Evolutionary conservation across 2,113 vertebrate genomes (phyloP).

Genomic region (Cyanoderma ruficeps): DNA sequence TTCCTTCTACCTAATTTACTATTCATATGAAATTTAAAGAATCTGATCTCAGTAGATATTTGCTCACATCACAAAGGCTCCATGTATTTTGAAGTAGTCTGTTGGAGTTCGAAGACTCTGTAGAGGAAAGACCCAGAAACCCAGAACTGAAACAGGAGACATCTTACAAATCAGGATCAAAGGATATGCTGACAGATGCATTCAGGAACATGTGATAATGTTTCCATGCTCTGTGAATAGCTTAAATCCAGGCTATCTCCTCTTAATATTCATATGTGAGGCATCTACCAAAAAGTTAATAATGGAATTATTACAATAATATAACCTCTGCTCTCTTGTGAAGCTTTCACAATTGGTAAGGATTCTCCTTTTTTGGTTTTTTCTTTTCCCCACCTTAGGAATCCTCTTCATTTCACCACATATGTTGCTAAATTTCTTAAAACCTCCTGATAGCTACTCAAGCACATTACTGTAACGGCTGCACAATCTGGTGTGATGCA

Average conservation of each 20-base stretch:
- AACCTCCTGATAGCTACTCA: not conserved
- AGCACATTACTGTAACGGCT: not conserved
- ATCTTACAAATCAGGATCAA: not conserved
- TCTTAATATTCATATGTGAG: not conserved
- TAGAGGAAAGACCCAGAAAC: not conserved
- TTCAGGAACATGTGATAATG: not conserved
- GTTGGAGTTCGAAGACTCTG: not conserved
- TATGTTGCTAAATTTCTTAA: not conserved
- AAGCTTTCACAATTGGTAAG: not conserved
- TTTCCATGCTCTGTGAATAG: not conserved
- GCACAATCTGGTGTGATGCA: not conserved
- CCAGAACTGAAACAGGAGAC: not conserved
- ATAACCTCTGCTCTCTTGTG: not conserved
- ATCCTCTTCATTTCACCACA: not conserved
- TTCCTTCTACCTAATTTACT: constrained; percentile 26
- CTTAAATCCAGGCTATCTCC: not conserved
- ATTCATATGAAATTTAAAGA: constrained; percentile 50
- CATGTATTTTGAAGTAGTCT: constrained; percentile 21
- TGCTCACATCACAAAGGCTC: constrained; percentile 44
- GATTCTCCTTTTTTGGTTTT: not conserved
- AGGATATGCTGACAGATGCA: not conserved
- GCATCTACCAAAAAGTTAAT: not conserved
- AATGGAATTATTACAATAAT: not conserved
- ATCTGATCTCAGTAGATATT: constrained; percentile 26
- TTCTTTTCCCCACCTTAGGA: not conserved